Conservation (phyloP, 2,888 invertebrate species). For the Tribolium freemani region DNA sequence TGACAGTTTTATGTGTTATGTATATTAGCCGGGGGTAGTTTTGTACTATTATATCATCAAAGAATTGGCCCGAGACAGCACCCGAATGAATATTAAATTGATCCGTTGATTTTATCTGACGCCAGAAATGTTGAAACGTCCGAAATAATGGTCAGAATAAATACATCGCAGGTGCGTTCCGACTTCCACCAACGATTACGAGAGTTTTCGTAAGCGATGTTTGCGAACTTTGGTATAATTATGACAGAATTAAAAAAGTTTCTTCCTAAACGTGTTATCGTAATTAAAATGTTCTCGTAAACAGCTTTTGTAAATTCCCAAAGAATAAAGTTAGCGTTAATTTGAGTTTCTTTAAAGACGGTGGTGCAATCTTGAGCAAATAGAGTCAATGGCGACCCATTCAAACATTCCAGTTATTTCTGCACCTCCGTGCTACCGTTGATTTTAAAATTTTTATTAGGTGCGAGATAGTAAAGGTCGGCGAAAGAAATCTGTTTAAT, state of each 20-base stretch:
- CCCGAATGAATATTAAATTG: constrained; percentile 32
- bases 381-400: background rate
- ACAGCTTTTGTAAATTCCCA: constrained; percentile 7
- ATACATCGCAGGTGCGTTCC: constrained; percentile 13
- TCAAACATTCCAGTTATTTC: constrained; percentile 26
- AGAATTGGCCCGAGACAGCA: constrained; percentile 9
- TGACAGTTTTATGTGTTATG: constrained; percentile 45
- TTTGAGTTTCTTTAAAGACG: constrained; percentile 20
- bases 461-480: constrained; percentile 27
- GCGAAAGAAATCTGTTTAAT: constrained; percentile 28
- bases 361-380: constrained; percentile 15
- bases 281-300: constrained; percentile 30
- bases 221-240: constrained; percentile 10
- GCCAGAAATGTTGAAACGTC: constrained; percentile 11
- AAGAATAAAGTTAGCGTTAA: constrained; percentile 6
- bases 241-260: constrained; percentile 27
- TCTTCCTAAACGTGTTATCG: constrained; percentile 16
- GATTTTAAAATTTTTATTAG: constrained; percentile 28
- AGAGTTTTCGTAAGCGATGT: background rate
- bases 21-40: constrained; percentile 34
- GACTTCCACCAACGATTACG: background rate
- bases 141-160: constrained; percentile 12
- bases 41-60: constrained; percentile 28
- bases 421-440: constrained; percentile 33
- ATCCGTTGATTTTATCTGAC: constrained; percentile 27